phyloP scores from a whole-genome alignment of 2,888 invertebrate species.

The Therioaphis trifolii region DNA sequence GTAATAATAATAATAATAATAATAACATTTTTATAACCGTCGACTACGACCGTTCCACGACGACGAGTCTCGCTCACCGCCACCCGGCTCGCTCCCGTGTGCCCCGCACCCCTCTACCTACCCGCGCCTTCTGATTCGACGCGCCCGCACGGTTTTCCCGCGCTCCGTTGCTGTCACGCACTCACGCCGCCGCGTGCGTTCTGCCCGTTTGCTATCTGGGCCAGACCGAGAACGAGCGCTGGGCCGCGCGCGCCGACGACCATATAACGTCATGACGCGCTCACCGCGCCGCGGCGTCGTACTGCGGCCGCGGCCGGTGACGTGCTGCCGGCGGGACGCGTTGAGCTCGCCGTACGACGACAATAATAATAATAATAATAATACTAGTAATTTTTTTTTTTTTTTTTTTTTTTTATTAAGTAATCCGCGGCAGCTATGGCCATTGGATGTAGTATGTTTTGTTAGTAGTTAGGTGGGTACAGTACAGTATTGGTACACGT shows the following conservation, averaged over 20 bases:
- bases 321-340: background rate
- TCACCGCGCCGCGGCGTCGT: no score
- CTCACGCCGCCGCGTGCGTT: constrained; percentile 53
- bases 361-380: background rate
- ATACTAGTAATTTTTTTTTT: no score
- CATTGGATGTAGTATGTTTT: no score
- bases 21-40: background rate
- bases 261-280: background rate
- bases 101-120: background rate
- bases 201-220: constrained; percentile 53
- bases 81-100: no score
- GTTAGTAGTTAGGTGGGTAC: no score
- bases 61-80: background rate
- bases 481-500: background rate
- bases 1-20: no score
- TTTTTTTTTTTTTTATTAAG: no score
- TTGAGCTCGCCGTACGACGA: background rate
- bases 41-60: background rate
- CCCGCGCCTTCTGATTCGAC: background rate
- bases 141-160: constrained; percentile 13
- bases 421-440: no score
- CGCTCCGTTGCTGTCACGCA: background rate
- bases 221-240: constrained; percentile 15
- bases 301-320: background rate
- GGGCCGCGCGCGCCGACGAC: constrained; percentile 1